Percentiles rank a stretch among this genome's conserved stretches.
These are phyloP conservation scores for Dasysyrphus tricinctus DNA, from an alignment of 2,888 invertebrate genomes.

Conservation along the genomic window DNA sequence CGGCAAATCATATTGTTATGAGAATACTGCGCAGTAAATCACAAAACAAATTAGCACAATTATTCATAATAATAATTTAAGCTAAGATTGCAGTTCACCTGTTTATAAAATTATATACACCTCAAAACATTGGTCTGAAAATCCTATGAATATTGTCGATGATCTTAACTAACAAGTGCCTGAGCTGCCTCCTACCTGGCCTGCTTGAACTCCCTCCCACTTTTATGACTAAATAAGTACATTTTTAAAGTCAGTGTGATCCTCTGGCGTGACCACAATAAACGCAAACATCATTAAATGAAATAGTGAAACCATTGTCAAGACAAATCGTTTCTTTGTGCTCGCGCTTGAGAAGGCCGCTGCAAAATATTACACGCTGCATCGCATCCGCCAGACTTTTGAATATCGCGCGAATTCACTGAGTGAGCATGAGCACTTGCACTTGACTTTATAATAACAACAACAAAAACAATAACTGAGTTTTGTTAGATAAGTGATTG, in stretches of 20 bases:
- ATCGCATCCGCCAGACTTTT: slow-evolving; percentile 2
- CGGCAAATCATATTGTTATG: background rate
- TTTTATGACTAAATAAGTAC: slow-evolving; percentile 36
- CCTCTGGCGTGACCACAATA: slow-evolving; percentile 56
- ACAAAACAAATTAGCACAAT: slow-evolving; percentile 32
- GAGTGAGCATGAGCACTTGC: slow-evolving; percentile 30
- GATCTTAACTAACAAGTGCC: slow-evolving; percentile 19
- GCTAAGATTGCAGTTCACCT: slow-evolving; percentile 19
- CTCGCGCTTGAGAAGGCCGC: slow-evolving; percentile 33
- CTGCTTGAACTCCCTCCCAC: slow-evolving; percentile 15
- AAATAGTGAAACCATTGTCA: slow-evolving; percentile 61
- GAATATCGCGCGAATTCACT: slow-evolving; percentile 29
- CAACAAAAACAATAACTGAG: slow-evolving; percentile 5
- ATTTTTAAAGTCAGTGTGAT: slow-evolving; percentile 35
- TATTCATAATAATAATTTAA: slow-evolving; percentile 12
- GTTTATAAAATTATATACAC: background rate
- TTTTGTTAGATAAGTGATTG: slow-evolving; percentile 8
- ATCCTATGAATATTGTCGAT: slow-evolving; percentile 17
- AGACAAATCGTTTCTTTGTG: slow-evolving; percentile 38
- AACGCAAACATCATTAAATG: slow-evolving; percentile 35
- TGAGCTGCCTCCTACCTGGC: background rate
- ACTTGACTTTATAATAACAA: slow-evolving; percentile 29
- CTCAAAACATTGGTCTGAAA: background rate
- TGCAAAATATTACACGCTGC: slow-evolving; percentile 30
- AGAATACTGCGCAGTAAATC: slow-evolving; percentile 8